These are phyloP conservation scores for Crocallis elinguaria DNA, from an alignment of 2,888 invertebrate genomes.

Conservation along the genomic window DNA sequence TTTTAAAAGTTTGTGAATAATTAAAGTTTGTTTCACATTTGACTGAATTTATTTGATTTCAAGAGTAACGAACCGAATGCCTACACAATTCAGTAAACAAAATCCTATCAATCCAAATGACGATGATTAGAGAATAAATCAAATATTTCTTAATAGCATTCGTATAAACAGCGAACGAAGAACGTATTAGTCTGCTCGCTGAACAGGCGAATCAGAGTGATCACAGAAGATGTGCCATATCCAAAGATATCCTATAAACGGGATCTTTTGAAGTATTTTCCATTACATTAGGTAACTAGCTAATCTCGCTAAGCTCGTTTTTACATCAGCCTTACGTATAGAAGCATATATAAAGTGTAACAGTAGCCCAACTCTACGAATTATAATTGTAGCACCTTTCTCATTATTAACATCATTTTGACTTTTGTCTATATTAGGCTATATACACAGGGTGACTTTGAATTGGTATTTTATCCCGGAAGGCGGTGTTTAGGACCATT, in stretches of 20 bases:
- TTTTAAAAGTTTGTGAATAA: too few species aligned
- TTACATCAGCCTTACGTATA: slow-evolving; percentile 38
- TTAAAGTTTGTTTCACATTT: too few species aligned
- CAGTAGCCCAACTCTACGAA: slow-evolving; percentile 9
- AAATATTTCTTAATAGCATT: slow-evolving; percentile 20
- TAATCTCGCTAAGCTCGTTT: slow-evolving; percentile 63
- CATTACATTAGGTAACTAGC: slow-evolving; percentile 69
- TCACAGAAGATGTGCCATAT: slow-evolving; percentile 43
- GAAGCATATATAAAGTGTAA: background rate
- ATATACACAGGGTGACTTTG: too few species aligned
- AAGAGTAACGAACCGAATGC: background rate
- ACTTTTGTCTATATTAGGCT: too few species aligned
- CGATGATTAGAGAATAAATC: slow-evolving; percentile 23
- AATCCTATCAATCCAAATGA: slow-evolving; percentile 20
- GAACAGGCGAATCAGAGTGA: slow-evolving; percentile 43
- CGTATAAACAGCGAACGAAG: slow-evolving; percentile 10
- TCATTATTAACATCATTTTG: too few species aligned
- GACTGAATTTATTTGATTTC: background rate
- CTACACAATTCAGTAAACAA: slow-evolving; percentile 10
- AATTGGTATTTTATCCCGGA: too few species aligned
- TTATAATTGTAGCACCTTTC: background rate
- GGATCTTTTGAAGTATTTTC: slow-evolving; percentile 66
- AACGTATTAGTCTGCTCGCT: slow-evolving; percentile 25
- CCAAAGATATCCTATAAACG: slow-evolving; percentile 50
- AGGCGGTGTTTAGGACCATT: too few species aligned